phyloP scores from a whole-genome alignment of 1,140 invertebrate genomes.

The Heliothis virescens region DNA sequence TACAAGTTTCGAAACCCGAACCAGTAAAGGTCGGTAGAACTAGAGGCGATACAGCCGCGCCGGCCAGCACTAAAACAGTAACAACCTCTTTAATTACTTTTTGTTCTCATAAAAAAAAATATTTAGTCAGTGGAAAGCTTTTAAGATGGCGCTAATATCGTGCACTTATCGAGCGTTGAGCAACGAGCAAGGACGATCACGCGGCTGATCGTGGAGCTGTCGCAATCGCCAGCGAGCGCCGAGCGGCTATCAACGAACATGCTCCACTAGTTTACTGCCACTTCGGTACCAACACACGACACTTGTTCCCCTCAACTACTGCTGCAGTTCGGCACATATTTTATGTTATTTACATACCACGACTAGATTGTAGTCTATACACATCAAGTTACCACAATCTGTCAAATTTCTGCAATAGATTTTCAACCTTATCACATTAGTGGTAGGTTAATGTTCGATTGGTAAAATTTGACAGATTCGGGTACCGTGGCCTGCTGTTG shows the following conservation, averaged over 20 bases:
- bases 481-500: too few species aligned
- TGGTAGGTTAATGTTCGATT: too few species aligned
- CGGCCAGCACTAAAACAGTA: constrained; percentile 63
- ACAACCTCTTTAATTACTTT: constrained; percentile 70
- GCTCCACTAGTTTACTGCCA: not conserved
- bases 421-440: too few species aligned
- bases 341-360: not conserved
- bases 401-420: too few species aligned
- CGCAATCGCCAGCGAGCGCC: constrained; percentile 61
- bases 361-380: not conserved
- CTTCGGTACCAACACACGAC: constrained; percentile 1
- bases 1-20: constrained; percentile 67
- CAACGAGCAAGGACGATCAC: constrained; percentile 78
- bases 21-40: constrained; percentile 71
- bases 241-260: not conserved
- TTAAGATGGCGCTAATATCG: constrained; percentile 79
- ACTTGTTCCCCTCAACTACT: constrained; percentile 22
- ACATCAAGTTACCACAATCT: too few species aligned
- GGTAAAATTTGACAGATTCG: too few species aligned
- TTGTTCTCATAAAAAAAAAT: constrained; percentile 64
- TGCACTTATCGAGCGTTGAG: constrained; percentile 75
- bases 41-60: constrained; percentile 51
- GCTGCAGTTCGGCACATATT: not conserved
- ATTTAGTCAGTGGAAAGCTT: constrained; percentile 67
- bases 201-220: constrained; percentile 60